A percentile compares a stretch with the other conserved stretches of the same genome.
These are phyloP conservation scores for Scolopax bukidnonensis DNA, from an alignment of 2,797 vertebrate genomes.

Conservation along the genomic window DNA sequence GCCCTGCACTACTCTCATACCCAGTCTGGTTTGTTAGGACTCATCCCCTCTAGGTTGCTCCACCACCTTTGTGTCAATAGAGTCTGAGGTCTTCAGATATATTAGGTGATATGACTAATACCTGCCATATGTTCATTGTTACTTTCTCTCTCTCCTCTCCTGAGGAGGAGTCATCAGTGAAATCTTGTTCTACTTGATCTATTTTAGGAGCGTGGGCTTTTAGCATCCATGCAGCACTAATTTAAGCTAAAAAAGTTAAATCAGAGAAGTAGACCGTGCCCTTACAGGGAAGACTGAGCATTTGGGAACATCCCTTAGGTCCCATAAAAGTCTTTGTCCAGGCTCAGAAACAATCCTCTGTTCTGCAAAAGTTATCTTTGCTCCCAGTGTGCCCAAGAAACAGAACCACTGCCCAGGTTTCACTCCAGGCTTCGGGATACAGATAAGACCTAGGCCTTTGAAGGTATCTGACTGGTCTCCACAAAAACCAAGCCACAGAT, in stretches of 20 bases:
- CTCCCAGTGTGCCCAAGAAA: background rate
- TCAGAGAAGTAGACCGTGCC: background rate
- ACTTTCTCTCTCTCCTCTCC: constrained; percentile 34
- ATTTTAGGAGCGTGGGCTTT: constrained; percentile 48
- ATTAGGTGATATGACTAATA: constrained; percentile 50
- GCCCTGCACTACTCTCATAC: background rate
- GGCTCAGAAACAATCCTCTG: background rate
- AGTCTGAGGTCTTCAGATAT: background rate
- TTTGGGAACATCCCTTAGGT: background rate
- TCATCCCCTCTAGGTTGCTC: background rate
- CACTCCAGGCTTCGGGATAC: background rate
- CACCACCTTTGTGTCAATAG: background rate
- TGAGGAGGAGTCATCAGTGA: background rate
- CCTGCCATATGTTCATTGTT: constrained; percentile 29
- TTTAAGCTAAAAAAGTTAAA: constrained; percentile 5
- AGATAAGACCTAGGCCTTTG: background rate
- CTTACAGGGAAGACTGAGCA: background rate
- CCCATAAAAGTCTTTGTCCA: background rate
- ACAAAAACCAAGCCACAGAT: background rate
- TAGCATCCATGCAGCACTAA: background rate
- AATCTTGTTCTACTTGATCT: background rate
- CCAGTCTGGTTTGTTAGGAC: background rate
- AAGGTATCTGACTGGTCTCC: background rate
- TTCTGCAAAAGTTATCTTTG: background rate
- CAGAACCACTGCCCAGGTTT: background rate